Conservation (phyloP, 2,113 vertebrate species). For the Phalacrocorax aristotelis region DNA sequence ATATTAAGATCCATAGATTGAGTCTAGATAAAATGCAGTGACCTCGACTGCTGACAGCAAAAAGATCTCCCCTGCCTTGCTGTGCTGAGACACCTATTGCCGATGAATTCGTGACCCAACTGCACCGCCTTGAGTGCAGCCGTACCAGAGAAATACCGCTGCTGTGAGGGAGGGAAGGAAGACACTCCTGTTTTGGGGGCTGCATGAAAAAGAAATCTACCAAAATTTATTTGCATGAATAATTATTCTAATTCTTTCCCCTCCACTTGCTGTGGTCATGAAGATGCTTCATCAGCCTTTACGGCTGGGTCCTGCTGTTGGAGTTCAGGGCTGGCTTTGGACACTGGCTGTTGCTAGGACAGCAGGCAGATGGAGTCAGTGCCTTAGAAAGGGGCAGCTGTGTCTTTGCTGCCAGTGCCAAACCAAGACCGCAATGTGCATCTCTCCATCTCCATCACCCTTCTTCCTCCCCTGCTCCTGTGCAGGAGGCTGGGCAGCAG, state of each 20-base stretch:
- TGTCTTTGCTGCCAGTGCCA: background rate
- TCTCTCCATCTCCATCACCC: background rate
- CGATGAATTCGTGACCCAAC: background rate
- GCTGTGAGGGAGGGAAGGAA: background rate
- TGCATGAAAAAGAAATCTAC: background rate
- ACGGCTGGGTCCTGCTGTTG: background rate
- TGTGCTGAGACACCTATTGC: background rate
- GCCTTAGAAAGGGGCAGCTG: background rate
- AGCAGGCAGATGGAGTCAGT: background rate
- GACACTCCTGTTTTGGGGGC: background rate
- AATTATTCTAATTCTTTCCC: background rate
- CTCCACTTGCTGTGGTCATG: background rate
- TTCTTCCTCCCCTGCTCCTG: background rate
- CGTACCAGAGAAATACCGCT: background rate
- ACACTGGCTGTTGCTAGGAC: background rate
- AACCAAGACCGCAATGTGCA: background rate
- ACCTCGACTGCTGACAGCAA: conserved; percentile 13
- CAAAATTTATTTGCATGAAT: background rate
- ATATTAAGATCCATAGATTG: conserved; percentile 62
- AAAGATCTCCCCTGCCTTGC: background rate
- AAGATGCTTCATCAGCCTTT: background rate
- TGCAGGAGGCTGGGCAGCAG: background rate
- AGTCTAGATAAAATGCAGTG: conserved; percentile 46
- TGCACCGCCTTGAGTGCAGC: background rate
- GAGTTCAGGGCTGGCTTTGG: background rate